Evolutionary conservation across 2,797 vertebrate genomes (phyloP).

Genomic region (Remorina albescens): DNA sequence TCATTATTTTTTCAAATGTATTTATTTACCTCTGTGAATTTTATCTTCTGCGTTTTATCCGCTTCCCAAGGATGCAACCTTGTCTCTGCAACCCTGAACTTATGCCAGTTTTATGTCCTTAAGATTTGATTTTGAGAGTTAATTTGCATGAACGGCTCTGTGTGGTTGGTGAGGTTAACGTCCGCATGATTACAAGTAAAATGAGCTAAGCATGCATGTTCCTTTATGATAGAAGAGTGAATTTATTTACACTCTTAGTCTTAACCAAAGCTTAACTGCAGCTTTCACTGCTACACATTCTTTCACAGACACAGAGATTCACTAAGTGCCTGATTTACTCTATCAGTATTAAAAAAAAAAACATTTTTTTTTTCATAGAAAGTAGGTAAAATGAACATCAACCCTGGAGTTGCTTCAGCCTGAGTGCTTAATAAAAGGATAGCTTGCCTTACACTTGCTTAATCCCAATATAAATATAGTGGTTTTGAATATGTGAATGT

Average conservation of each 20-base stretch:
- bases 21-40: neutral
- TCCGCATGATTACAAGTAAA: neutral
- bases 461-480: conserved; percentile 29
- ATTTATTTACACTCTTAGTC: neutral
- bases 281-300: conserved; percentile 8
- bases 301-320: neutral
- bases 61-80: neutral
- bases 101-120: neutral
- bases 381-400: neutral
- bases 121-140: neutral
- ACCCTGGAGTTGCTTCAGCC: neutral
- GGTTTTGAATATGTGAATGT: conserved; percentile 36
- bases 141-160: neutral
- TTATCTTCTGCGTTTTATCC: neutral
- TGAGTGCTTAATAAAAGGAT: conserved; percentile 11
- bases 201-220: neutral
- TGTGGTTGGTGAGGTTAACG: neutral
- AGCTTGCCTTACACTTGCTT: conserved; percentile 9
- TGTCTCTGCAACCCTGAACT: neutral
- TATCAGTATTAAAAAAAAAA: neutral
- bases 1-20: neutral
- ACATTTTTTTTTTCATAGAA: neutral
- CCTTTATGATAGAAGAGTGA: neutral
- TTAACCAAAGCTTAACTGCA: neutral
- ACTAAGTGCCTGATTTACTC: neutral